These are phyloP conservation scores for Patella pellucida DNA, from an alignment of 2,888 invertebrate genomes.

Conservation along the genomic window DNA sequence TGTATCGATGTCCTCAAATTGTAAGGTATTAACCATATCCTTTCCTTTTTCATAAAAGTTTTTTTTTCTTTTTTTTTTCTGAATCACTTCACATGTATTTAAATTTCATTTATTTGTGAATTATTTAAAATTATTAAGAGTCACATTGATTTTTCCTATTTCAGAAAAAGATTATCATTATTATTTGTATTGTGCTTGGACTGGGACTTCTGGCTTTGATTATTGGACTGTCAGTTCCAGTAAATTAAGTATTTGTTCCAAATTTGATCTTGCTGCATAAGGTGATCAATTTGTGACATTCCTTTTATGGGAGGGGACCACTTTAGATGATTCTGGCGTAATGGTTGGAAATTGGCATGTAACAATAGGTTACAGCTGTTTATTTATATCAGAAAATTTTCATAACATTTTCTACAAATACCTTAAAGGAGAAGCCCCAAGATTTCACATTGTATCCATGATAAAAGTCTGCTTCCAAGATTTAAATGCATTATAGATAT, in stretches of 20 bases:
- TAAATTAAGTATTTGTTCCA: not conserved
- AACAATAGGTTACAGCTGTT: too few species aligned
- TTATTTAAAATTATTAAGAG: not conserved
- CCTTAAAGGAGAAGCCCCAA: too few species aligned
- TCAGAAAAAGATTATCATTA: conserved; percentile 41
- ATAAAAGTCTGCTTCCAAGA: too few species aligned
- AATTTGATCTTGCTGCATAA: not conserved
- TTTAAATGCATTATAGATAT: too few species aligned
- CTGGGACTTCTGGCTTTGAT: not conserved
- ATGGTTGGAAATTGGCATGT: not conserved
- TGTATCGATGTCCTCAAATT: too few species aligned
- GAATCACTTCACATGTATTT: not conserved
- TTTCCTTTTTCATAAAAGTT: conserved; percentile 4
- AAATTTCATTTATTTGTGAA: not conserved
- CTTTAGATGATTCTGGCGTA: not conserved
- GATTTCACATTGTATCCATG: too few species aligned
- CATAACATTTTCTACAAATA: too few species aligned
- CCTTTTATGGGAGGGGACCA: not conserved
- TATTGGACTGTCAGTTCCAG: not conserved
- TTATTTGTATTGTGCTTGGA: conserved; percentile 28
- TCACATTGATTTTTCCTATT: conserved; percentile 17
- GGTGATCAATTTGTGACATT: not conserved
- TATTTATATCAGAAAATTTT: too few species aligned
- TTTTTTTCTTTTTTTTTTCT: not conserved
- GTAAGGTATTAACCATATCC: not conserved